Percentiles rank a stretch among this genome's conserved stretches.
phyloP scores from a whole-genome alignment of 2,888 invertebrate species.

The Lithosia quadra region DNA sequence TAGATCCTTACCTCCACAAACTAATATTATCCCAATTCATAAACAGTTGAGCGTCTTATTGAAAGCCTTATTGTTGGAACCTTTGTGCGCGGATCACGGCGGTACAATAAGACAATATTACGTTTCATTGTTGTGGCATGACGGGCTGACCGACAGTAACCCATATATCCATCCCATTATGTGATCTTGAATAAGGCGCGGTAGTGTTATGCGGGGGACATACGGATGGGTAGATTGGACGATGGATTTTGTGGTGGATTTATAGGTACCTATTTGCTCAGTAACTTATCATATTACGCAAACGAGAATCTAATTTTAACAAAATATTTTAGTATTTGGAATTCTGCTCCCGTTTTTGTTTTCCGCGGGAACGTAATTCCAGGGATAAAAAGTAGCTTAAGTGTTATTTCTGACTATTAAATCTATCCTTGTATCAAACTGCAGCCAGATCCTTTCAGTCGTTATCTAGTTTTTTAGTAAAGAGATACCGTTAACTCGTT shows the following conservation, averaged over 20 bases:
- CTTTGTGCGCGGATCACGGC: constrained; percentile 69
- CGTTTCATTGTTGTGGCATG: constrained; percentile 74
- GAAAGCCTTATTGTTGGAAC: constrained; percentile 50
- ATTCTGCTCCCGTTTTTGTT: too few species aligned
- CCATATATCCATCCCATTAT: constrained; percentile 83
- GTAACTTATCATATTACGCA: too few species aligned
- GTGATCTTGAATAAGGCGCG: constrained; percentile 76
- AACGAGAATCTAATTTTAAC: too few species aligned
- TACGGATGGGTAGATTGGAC: constrained; percentile 34
- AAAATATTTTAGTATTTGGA: too few species aligned
- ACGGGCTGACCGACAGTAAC: constrained; percentile 79
- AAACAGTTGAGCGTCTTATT: constrained; percentile 48
- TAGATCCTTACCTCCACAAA: constrained; percentile 16
- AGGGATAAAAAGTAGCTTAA: too few species aligned
- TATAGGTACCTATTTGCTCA: too few species aligned
- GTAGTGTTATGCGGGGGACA: constrained; percentile 56
- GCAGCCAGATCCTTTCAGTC: too few species aligned
- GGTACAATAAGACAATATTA: constrained; percentile 67
- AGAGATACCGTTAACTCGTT: too few species aligned
- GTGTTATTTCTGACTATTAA: too few species aligned
- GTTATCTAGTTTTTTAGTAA: too few species aligned
- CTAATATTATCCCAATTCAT: constrained; percentile 42
- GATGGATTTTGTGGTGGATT: background rate
- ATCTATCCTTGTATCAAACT: too few species aligned
- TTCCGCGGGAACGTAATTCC: too few species aligned